phyloP scores from a whole-genome alignment of 1,140 invertebrate genomes.

The Lerema accius region DNA sequence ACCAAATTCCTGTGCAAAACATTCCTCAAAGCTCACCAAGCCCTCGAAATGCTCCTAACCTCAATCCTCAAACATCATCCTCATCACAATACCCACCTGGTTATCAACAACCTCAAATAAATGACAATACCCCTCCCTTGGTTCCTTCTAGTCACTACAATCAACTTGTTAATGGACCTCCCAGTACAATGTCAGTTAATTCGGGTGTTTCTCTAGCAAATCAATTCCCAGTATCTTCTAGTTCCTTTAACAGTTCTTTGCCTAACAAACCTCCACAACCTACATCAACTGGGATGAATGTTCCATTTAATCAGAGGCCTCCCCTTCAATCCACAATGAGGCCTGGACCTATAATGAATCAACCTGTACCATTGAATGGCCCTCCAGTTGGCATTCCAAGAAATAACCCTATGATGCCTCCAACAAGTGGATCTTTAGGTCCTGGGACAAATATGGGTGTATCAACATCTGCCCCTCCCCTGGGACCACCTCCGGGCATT shows the following conservation, averaged over 20 bases:
- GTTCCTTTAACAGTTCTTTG: constrained; percentile 46
- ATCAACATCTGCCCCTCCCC: constrained; percentile 16
- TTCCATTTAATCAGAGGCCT: constrained; percentile 43
- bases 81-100: constrained; percentile 53
- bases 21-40: constrained; percentile 52
- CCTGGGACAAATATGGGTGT: constrained; percentile 34
- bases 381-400: constrained; percentile 41
- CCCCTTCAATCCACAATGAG: constrained; percentile 39
- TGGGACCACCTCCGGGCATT: constrained; percentile 45
- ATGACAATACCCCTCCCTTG: constrained; percentile 76
- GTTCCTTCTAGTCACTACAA: constrained; percentile 72
- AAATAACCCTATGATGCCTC: constrained; percentile 44
- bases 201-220: constrained; percentile 30
- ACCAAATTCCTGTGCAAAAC: constrained; percentile 52
- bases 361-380: constrained; percentile 51
- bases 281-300: constrained; percentile 47
- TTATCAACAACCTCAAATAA: constrained; percentile 69
- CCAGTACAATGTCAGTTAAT: constrained; percentile 31
- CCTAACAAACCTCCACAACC: constrained; percentile 41
- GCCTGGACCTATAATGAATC: constrained; percentile 43
- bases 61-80: constrained; percentile 45
- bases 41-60: constrained; percentile 43
- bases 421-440: constrained; percentile 26
- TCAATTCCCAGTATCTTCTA: constrained; percentile 55
- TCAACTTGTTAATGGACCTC: constrained; percentile 69